Evolutionary conservation across 2,797 vertebrate species (phyloP), one percentile per base, ranked within the genome.

Genomic region (Prionace glauca): DNA sequence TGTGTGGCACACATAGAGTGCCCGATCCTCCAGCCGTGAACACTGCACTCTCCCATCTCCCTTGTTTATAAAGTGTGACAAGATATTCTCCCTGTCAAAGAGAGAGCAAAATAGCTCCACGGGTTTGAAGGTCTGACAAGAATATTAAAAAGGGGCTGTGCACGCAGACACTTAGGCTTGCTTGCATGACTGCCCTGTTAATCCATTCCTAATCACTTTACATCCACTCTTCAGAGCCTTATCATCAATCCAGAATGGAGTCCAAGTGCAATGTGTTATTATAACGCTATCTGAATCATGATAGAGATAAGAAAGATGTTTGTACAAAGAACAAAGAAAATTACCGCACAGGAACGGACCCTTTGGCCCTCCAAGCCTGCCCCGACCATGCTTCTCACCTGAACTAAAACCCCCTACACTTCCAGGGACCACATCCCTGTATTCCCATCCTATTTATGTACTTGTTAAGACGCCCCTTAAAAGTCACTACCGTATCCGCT

Each of bases 161-260:
- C 60, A 91, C 62, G 36, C 60, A 20, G n/a, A 3, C 20, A 10
- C 11, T 41, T 36, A 36, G 22, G 65, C 65, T 41, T 69, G 65
- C 65, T 69, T 67, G 9, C 45, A 26, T 69, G 67, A 69, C 36
- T 69, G 62, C 41, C 2, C 5, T 60, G 93, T 50, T 95, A 95
- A 95, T 95, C 45, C 16, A 95, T 77, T 77, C 71, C 71, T 56
- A 95, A 95, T 77, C 93, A 77, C 45, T 77, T 77, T 60, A 95
- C 29, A 72, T 60, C 50, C 14, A 74, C 12, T 50, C 24, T 50
- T 24, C 67, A 74, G 24, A 94, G 26, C 26, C 18, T 95, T 56
- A 77, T 56, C 29, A 77, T 9, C 93, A 74, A 56, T 16, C 71
- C n/a, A 41, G 16, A 67, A 41, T 67, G 20, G 18, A 22, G 12